Evolutionary conservation across 2,888 invertebrate species (phyloP), one percentile per base, ranked within the genome.

Genomic region (Charanyca ferruginea): DNA sequence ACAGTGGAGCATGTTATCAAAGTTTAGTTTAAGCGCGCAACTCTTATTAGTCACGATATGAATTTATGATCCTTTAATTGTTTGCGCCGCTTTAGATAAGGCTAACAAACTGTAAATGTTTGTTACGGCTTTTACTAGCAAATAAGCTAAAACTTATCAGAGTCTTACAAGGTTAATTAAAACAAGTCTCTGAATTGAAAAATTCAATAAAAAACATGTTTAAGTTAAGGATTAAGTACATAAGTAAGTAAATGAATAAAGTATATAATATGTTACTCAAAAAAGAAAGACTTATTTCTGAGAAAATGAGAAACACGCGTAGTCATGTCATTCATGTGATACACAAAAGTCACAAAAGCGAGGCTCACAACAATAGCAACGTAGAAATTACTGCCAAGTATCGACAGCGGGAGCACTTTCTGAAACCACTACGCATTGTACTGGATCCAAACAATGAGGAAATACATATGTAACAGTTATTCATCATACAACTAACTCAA

Each of bases 51-150:
- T 85, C 85, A 85, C 85, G 85, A 85, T 85, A 88, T 85, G 83
- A 89, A 89, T 93, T 93, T 93, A 93, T 89, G 90, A 87, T 85
- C 86, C 86, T 90, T 89, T 93, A 93, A 93, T 94, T 91, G 91
- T 92, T 93, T 90, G 90, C 89, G 85, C 86, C 85, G 88, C 85
- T 90, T 85, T 86, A 91, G 93, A 94, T 93, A 94, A 94, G 91
- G 87, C 81, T 89, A 89, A 90, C 89, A 86, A 89, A 86, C 85
- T 87, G 76, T 79, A 58, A 81, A 75, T 75, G 73, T 80, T 79
- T 61, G 77, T 67, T 62, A 73, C 65, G 55, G 63, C 18, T 55
- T 57, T 48, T 52, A 57, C 58, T 69, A 52, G 52, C 35, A 49
- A 38, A 55, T 59, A 52, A 54, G 35, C 48, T 65, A 35, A 25